Evolutionary conservation across 2,113 vertebrate genomes (phyloP).

Genomic region (Falcunculus frontatus): DNA sequence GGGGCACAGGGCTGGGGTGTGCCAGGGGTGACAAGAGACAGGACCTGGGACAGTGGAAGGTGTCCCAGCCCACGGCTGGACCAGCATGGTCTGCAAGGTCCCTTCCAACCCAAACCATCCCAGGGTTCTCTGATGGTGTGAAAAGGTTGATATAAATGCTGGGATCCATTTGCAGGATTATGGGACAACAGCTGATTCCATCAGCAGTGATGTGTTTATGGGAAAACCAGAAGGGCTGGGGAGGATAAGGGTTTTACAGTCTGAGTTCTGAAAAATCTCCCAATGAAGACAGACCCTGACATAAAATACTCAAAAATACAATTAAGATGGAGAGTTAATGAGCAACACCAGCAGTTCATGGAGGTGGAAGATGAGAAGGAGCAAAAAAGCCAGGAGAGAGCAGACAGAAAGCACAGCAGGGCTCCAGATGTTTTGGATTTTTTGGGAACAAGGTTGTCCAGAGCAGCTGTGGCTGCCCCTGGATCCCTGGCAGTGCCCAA

Average conservation of each 20-base stretch:
- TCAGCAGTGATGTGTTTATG: rapidly evolving
- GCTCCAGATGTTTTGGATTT: background rate
- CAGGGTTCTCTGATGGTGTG: background rate
- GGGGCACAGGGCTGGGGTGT: background rate
- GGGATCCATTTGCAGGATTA: rapidly evolving
- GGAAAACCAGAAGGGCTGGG: background rate
- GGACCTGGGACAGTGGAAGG: background rate
- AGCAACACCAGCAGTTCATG: background rate
- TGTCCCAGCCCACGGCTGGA: background rate
- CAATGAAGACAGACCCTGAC: background rate
- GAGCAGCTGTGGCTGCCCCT: background rate
- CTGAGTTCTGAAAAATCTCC: background rate
- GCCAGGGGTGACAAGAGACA: background rate
- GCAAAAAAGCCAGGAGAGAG: background rate
- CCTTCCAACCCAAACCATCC: too few relatives aligned
- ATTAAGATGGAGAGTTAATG: background rate
- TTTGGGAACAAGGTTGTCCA: rapidly evolving
- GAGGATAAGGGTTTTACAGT: background rate
- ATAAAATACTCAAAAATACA: background rate
- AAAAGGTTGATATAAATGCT: rapidly evolving
- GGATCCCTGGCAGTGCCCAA: background rate
- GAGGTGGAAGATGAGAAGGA: background rate
- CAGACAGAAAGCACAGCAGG: background rate
- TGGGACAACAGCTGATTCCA: rapidly evolving
- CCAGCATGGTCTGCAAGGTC: background rate